A percentile compares a stretch with the other conserved stretches of the same genome.
These are phyloP conservation scores for Taurulus bubalis DNA, from an alignment of 2,113 vertebrate species.

Conservation along the genomic window DNA sequence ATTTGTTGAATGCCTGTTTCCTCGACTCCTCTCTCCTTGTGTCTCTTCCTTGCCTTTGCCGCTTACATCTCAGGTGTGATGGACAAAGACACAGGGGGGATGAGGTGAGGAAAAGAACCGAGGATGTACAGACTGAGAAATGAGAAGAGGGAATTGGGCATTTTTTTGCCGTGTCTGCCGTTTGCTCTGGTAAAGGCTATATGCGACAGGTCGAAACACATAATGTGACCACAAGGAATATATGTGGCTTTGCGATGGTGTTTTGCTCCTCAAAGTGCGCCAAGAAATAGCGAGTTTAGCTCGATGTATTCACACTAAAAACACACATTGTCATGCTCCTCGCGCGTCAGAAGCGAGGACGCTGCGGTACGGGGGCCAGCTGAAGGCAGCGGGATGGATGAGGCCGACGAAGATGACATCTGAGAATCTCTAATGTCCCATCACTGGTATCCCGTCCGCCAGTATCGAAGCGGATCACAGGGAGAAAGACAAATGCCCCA, in stretches of 20 bases:
- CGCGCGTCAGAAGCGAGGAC: background rate
- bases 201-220: background rate
- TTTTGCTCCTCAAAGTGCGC: background rate
- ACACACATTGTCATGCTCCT: background rate
- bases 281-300: background rate
- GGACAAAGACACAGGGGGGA: background rate
- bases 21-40: background rate
- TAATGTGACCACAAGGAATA: too few relatives aligned
- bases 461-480: constrained; percentile 42
- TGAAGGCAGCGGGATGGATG: background rate
- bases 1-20: background rate
- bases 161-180: background rate
- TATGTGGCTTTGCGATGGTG: too few relatives aligned
- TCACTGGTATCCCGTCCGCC: constrained; percentile 37
- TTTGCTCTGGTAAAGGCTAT: background rate
- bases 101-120: background rate
- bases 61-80: background rate
- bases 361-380: too few relatives aligned
- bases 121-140: background rate
- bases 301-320: background rate
- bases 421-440: constrained; percentile 49
- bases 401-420: constrained; percentile 29
- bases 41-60: background rate
- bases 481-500: constrained; percentile 62
- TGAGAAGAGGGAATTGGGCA: background rate